Evolutionary conservation across 2,888 invertebrate genomes (phyloP).

Genomic region (Seira ritae): DNA sequence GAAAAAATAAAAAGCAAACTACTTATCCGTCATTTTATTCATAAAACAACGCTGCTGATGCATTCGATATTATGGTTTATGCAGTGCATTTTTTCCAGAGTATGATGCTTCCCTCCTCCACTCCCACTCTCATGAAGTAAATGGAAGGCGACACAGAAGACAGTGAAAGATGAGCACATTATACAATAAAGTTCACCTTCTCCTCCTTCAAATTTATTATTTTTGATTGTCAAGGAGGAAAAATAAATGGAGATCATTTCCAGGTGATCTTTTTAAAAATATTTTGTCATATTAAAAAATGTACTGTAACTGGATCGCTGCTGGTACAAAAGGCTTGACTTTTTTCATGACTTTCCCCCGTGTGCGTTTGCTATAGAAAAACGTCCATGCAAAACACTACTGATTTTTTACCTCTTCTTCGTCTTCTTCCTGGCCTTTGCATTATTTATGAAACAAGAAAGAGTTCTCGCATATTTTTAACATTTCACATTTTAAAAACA

Average conservation of each 20-base stretch:
- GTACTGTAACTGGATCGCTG: background rate
- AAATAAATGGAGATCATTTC: constrained; percentile 17
- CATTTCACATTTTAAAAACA: constrained; percentile 4
- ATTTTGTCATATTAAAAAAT: constrained; percentile 20
- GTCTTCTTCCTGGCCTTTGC: background rate
- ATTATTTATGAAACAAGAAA: constrained; percentile 17
- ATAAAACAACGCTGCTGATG: background rate
- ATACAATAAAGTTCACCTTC: constrained; percentile 15
- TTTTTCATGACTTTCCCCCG: background rate
- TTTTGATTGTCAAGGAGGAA: constrained; percentile 18
- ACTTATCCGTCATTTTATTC: constrained; percentile 20
- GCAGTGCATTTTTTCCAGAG: background rate
- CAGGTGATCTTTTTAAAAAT: constrained; percentile 21
- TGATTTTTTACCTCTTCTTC: background rate
- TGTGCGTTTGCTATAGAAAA: background rate
- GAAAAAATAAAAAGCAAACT: background rate
- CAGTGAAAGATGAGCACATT: constrained; percentile 21
- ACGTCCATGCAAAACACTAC: background rate
- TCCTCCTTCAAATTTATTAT: constrained; percentile 18
- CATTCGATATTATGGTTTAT: background rate
- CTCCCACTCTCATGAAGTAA: background rate
- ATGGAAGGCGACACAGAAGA: constrained; percentile 12
- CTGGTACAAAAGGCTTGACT: background rate
- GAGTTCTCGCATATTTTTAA: constrained; percentile 4
- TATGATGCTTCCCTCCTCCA: background rate